phyloP scores from a whole-genome alignment of 2,888 invertebrate species.

The Eucriotettix oculatus region DNA sequence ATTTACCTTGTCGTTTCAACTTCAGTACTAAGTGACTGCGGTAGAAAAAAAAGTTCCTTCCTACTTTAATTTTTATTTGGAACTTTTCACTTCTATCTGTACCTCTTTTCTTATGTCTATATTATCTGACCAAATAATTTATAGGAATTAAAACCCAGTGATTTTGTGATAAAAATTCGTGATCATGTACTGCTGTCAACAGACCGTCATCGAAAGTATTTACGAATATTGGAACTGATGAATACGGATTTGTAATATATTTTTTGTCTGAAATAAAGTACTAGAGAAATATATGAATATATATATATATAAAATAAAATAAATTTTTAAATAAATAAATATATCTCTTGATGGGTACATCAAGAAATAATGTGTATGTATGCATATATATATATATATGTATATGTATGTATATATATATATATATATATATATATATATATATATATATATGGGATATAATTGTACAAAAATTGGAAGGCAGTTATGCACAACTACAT shows the following conservation, averaged over 20 bases:
- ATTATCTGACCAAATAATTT: neutral
- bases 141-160: neutral
- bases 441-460: neutral
- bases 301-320: constrained; percentile 11
- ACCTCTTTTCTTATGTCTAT: no score
- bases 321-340: neutral
- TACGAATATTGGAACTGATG: neutral
- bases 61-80: no score
- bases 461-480: neutral
- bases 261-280: neutral
- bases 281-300: neutral
- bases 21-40: no score
- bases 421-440: neutral
- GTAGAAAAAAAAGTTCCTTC: no score
- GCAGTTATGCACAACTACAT: no score
- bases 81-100: no score
- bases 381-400: neutral
- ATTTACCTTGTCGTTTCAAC: no score
- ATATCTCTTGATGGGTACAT: neutral
- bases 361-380: neutral
- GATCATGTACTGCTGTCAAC: neutral
- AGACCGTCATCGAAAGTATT: neutral
- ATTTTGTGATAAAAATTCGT: neutral
- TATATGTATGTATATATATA: neutral
- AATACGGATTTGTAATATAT: neutral